Percentiles rank a stretch among this genome's conserved stretches.
phyloP scores from a whole-genome alignment of 2,113 vertebrate species.

The Nipponia nippon region DNA sequence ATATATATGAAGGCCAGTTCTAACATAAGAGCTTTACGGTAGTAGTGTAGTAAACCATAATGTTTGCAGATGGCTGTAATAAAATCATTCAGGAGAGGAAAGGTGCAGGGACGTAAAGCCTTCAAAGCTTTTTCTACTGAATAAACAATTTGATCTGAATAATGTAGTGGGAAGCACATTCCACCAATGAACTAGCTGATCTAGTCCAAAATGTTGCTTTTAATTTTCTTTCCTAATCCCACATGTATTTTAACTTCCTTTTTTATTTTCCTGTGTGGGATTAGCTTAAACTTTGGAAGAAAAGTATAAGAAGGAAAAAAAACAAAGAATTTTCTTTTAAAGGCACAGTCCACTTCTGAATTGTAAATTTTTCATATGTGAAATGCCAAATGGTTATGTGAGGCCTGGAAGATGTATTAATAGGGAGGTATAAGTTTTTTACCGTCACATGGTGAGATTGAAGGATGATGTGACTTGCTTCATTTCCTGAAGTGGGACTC shows the following conservation, averaged over 20 bases:
- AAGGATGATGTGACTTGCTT: conserved; percentile 62
- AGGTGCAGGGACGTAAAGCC: conserved; percentile 67
- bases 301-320: conserved; percentile 2
- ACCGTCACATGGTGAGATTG: conserved; percentile 22
- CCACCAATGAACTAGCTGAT: conserved; percentile 32
- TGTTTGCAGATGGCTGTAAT: conserved; percentile 76
- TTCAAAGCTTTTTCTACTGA: conserved; percentile 67
- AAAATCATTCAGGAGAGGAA: conserved; percentile 75
- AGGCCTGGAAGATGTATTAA: conserved; percentile 31
- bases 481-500: conserved; percentile 45
- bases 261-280: conserved; percentile 26
- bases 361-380: neutral
- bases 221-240: conserved; percentile 56
- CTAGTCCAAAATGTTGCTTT: conserved; percentile 36
- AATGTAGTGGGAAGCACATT: conserved; percentile 66
- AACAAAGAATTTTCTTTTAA: neutral
- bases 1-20: conserved; percentile 67
- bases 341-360: neutral
- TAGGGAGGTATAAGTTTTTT: conserved; percentile 21
- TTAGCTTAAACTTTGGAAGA: conserved; percentile 17
- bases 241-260: conserved; percentile 25
- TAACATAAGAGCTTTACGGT: conserved; percentile 75
- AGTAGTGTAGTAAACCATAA: conserved; percentile 73
- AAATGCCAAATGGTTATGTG: neutral
- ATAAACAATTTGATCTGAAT: conserved; percentile 65